Conservation (phyloP, 1,140 invertebrate genomes). For the Drosophila bifasciata region DNA sequence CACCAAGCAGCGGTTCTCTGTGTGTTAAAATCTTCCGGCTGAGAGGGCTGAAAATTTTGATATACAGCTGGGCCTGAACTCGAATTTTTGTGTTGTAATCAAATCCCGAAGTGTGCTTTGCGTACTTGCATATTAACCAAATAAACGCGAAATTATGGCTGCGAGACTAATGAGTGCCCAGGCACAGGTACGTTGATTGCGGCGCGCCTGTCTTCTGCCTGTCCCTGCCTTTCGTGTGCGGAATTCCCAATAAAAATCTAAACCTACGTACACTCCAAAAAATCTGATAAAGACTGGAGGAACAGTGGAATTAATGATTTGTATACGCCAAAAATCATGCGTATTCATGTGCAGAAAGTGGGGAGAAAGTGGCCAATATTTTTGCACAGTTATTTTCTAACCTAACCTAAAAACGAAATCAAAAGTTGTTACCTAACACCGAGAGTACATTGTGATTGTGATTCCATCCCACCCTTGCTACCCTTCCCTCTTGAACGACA, state of each 20-base stretch:
- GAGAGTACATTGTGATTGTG: constrained; percentile 39
- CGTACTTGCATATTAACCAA: constrained; percentile 42
- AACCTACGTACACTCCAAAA: constrained; percentile 19
- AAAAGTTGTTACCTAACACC: constrained; percentile 75
- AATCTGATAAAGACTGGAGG: constrained; percentile 51
- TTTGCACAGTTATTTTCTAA: constrained; percentile 70
- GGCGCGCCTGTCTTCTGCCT: constrained; percentile 25
- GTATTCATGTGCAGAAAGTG: constrained; percentile 28
- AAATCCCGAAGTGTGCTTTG: constrained; percentile 37
- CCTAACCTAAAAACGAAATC: constrained; percentile 73
- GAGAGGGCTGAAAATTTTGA: constrained; percentile 83
- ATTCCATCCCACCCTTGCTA: constrained; percentile 20
- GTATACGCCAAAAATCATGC: constrained; percentile 36
- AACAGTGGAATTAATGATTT: constrained; percentile 27
- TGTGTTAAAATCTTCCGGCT: constrained; percentile 82
- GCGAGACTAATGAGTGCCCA: constrained; percentile 72
- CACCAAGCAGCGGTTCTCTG: constrained; percentile 50
- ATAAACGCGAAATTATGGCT: constrained; percentile 68
- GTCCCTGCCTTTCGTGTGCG: background rate
- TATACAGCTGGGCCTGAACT: constrained; percentile 31
- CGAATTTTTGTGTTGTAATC: constrained; percentile 34
- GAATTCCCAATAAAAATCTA: constrained; percentile 4
- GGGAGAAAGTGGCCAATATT: constrained; percentile 28
- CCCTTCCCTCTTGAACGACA: background rate
- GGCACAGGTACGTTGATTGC: constrained; percentile 65